Evolutionary conservation across 2,797 vertebrate genomes (phyloP).

Genomic region (Thalassophryne amazonica): DNA sequence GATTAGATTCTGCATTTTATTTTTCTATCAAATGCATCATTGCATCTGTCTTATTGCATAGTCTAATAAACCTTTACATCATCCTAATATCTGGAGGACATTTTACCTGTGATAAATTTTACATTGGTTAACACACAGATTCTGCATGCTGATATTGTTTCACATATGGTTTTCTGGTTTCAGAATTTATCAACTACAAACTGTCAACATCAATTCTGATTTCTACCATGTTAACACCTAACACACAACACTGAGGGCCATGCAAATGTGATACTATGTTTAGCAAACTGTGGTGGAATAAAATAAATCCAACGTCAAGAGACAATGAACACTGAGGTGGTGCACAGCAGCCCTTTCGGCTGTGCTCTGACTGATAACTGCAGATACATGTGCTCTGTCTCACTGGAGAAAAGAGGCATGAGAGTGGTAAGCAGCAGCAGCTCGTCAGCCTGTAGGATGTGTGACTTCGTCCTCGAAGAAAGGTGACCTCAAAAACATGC

Average conservation of each 20-base stretch:
- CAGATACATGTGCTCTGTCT: slow-evolving; percentile 52
- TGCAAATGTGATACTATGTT: background rate
- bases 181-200: no score
- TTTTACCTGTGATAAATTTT: slow-evolving; percentile 13
- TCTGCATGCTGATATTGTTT: background rate
- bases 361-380: slow-evolving; percentile 56
- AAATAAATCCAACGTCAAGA: slow-evolving; percentile 36
- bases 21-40: slow-evolving; percentile 20
- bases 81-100: slow-evolving; percentile 30
- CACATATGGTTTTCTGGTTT: background rate
- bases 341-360: slow-evolving; percentile 28
- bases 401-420: slow-evolving; percentile 51
- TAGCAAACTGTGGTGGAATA: slow-evolving; percentile 19
- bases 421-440: slow-evolving; percentile 50
- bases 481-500: slow-evolving; percentile 47
- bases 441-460: slow-evolving; percentile 46
- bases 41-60: slow-evolving; percentile 11
- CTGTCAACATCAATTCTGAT: no score
- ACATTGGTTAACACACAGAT: slow-evolving; percentile 9
- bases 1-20: slow-evolving; percentile 7
- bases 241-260: slow-evolving; percentile 8
- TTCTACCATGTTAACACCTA: background rate
- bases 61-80: slow-evolving; percentile 46
- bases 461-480: slow-evolving; percentile 37
- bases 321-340: slow-evolving; percentile 23